These are phyloP conservation scores for Drosophila kikkawai DNA, from an alignment of 1,140 invertebrate species.

Conservation along the genomic window DNA sequence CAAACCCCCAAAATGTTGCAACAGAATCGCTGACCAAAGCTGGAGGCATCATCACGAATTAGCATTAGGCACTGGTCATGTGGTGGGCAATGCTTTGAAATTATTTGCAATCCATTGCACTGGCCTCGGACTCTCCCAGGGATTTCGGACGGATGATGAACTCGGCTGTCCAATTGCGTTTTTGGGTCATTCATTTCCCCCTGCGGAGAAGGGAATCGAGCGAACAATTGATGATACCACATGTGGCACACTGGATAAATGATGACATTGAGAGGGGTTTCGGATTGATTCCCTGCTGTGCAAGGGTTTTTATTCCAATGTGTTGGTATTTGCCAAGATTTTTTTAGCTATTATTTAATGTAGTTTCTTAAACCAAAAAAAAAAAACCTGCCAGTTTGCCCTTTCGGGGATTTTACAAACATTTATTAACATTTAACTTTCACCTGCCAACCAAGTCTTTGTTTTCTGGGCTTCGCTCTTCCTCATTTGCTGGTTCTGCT, in stretches of 20 bases:
- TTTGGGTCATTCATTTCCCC: conserved; percentile 32
- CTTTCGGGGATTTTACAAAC: conserved; percentile 2
- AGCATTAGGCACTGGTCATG: conserved; percentile 38
- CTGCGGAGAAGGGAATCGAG: conserved; percentile 5
- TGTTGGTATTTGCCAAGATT: background rate
- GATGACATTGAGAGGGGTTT: conserved; percentile 7
- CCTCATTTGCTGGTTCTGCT: background rate
- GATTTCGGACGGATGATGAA: conserved; percentile 30
- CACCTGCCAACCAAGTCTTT: conserved; percentile 11
- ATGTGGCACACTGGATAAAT: conserved; percentile 30
- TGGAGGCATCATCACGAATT: conserved; percentile 50
- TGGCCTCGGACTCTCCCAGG: background rate
- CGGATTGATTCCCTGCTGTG: conserved; percentile 24
- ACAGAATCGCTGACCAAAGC: conserved; percentile 42
- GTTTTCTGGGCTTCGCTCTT: background rate
- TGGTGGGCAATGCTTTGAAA: conserved; percentile 15
- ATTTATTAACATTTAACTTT: conserved; percentile 36
- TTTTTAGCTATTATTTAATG: background rate
- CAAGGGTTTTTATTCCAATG: background rate
- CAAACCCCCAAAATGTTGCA: background rate
- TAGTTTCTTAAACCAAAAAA: background rate
- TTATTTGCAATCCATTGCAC: conserved; percentile 51
- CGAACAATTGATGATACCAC: conserved; percentile 40
- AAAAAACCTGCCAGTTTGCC: background rate
- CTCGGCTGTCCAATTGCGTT: conserved; percentile 42